Conservation (phyloP, 2,797 vertebrate species). For the Philypnodon macrostomus region DNA sequence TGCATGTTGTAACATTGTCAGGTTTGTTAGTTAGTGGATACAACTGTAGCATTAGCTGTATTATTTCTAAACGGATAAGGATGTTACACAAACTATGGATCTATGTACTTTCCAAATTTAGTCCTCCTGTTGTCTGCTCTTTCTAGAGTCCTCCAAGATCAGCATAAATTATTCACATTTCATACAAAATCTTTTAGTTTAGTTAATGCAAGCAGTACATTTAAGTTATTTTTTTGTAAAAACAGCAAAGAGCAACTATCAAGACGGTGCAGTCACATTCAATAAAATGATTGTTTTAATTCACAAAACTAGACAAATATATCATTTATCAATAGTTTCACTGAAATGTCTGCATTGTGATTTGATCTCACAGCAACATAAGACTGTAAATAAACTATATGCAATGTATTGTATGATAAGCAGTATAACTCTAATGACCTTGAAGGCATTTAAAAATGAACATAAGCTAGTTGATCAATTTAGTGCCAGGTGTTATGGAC, state of each 20-base stretch:
- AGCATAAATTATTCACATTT: constrained; percentile 12
- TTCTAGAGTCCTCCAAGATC: constrained; percentile 52
- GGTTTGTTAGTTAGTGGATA: constrained; percentile 32
- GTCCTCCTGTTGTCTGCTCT: constrained; percentile 59
- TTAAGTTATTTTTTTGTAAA: constrained; percentile 1
- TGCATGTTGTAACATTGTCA: not conserved
- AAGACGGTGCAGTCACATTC: too few species aligned
- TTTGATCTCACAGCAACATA: too few species aligned
- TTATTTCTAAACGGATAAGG: constrained; percentile 38
- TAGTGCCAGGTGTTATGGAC: constrained; percentile 48
- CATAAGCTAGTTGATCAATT: constrained; percentile 23
- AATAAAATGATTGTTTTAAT: too few species aligned
- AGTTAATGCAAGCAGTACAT: constrained; percentile 27
- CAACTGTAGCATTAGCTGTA: constrained; percentile 28
- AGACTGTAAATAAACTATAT: too few species aligned
- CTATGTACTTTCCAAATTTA: constrained; percentile 45
- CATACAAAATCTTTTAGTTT: constrained; percentile 21
- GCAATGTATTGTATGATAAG: too few species aligned
- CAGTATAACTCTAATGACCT: too few species aligned
- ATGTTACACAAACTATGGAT: constrained; percentile 37
- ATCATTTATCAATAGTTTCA: too few species aligned
- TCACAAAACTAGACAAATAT: too few species aligned
- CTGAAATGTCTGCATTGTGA: too few species aligned
- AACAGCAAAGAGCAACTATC: not conserved
- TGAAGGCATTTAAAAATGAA: too few species aligned